Percentiles rank a stretch among this genome's conserved stretches.
Conservation (phyloP, 1,140 invertebrate genomes). For the Paraescarpia echinospica region DNA sequence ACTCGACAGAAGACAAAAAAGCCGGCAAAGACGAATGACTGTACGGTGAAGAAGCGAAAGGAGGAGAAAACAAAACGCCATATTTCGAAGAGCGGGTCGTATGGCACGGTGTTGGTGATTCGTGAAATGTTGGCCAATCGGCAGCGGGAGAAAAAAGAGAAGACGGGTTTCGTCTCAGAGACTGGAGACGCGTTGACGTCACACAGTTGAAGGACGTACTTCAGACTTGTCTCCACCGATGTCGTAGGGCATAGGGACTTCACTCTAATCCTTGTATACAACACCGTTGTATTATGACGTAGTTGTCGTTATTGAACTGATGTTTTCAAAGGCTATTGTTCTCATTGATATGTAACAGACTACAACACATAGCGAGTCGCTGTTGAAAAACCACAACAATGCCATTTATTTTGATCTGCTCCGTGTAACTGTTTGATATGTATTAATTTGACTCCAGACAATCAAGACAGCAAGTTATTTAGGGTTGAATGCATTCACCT, state of each 20-base stretch:
- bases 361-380: no score
- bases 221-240: no score
- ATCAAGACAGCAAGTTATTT: no score
- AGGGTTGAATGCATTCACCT: no score
- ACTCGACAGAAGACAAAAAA: not conserved
- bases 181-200: not conserved
- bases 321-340: no score
- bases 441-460: no score
- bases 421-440: no score
- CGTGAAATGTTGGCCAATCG: not conserved
- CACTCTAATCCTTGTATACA: not conserved
- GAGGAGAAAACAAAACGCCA: not conserved
- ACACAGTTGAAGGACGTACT: not conserved
- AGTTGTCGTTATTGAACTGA: no score
- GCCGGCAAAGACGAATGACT: not conserved
- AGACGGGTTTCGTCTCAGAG: not conserved
- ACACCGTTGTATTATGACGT: not conserved
- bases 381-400: no score
- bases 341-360: no score
- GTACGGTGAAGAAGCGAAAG: not conserved
- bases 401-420: no score
- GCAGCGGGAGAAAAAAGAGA: not conserved
- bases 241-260: not conserved
- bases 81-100: not conserved
- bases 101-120: not conserved